A percentile compares a stretch with the other conserved stretches of the same genome.
These are phyloP conservation scores for Diplazon laetatorius DNA, from an alignment of 2,888 invertebrate species.

Conservation along the genomic window DNA sequence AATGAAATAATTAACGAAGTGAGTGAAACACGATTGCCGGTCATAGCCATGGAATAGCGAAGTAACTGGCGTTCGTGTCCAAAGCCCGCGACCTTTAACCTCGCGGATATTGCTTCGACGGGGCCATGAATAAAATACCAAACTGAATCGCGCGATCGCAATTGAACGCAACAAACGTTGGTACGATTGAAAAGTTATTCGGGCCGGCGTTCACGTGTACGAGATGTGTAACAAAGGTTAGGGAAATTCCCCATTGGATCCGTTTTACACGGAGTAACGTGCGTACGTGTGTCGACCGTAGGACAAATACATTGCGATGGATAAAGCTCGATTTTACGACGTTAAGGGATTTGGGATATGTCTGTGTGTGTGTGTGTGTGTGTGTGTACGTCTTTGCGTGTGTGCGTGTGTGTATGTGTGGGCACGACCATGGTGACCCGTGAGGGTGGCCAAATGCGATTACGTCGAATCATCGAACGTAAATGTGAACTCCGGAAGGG, in stretches of 20 bases:
- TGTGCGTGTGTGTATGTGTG: background rate
- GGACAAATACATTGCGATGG: background rate
- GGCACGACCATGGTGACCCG: conserved; percentile 12
- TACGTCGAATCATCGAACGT: conserved; percentile 54
- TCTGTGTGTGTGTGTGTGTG: no score
- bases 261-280: conserved; percentile 2
- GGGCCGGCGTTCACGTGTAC: background rate
- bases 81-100: background rate
- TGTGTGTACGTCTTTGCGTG: no score
- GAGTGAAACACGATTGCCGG: background rate
- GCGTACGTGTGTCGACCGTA: background rate
- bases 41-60: background rate
- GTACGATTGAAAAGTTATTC: background rate
- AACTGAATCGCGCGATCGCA: background rate
- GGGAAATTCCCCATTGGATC: conserved; percentile 17
- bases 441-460: conserved; percentile 40
- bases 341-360: no score
- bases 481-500: conserved; percentile 24
- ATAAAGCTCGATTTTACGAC: no score
- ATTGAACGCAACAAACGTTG: background rate
- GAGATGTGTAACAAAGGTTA: conserved; percentile 14
- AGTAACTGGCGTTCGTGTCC: no score
- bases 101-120: background rate
- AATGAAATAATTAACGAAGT: conserved; percentile 10
- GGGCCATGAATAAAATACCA: background rate